These are phyloP conservation scores for Psittacula derbiana DNA, from an alignment of 2,797 vertebrate species.

Conservation along the genomic window DNA sequence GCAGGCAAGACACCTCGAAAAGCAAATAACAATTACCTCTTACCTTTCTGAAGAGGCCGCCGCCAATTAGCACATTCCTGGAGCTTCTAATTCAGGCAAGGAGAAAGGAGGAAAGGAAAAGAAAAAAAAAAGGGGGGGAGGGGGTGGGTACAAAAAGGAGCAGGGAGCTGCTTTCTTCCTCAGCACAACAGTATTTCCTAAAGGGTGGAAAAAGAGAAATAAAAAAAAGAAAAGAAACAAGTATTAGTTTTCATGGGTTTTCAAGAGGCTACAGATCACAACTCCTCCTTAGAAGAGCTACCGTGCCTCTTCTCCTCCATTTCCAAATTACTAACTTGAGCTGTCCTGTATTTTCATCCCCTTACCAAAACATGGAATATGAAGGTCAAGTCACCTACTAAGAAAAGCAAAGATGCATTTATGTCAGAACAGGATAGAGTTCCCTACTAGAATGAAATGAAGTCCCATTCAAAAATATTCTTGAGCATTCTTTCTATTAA, in stretches of 20 bases:
- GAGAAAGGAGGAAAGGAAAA: background rate
- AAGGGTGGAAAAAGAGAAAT: background rate
- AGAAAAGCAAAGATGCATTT: background rate
- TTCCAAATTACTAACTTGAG: background rate
- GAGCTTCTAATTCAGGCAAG: slow-evolving; percentile 44
- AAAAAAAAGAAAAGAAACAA: background rate
- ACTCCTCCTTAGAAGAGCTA: background rate
- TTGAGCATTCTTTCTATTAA: background rate
- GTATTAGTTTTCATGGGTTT: background rate
- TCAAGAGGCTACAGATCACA: background rate
- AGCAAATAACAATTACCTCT: slow-evolving; percentile 49
- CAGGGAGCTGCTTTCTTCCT: background rate
- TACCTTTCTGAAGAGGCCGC: slow-evolving; percentile 63
- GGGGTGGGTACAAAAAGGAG: accelerated
- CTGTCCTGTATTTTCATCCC: background rate
- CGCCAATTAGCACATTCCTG: slow-evolving; percentile 59
- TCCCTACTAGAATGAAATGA: background rate
- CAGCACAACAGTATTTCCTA: slow-evolving; percentile 38
- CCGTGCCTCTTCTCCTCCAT: background rate
- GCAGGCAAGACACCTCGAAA: slow-evolving; percentile 22
- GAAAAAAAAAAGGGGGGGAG: background rate
- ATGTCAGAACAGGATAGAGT: background rate
- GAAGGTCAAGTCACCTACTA: background rate
- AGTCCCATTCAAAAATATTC: background rate
- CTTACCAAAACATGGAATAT: background rate